phyloP scores from a whole-genome alignment of 2,888 invertebrate species.

The Kryphioiulus occultus region DNA sequence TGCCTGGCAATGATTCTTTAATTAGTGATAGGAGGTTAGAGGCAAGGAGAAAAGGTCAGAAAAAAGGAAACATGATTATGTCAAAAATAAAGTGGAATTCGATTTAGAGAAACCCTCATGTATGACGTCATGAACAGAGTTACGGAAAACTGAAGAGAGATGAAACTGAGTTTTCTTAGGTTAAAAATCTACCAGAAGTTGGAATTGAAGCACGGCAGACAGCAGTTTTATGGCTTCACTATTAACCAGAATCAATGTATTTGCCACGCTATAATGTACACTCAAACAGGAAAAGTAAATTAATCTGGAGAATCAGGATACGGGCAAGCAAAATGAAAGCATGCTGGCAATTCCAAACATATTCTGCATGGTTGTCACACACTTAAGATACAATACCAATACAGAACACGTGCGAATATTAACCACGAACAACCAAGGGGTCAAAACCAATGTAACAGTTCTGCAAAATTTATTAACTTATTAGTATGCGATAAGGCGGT shows the following conservation, averaged over 20 bases:
- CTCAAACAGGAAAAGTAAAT: neutral
- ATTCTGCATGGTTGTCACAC: neutral
- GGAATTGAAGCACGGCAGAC: slow-evolving; percentile 15
- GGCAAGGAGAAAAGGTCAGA: neutral
- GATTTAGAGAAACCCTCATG: neutral
- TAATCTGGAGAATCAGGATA: neutral
- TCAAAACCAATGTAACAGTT: neutral
- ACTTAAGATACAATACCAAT: neutral
- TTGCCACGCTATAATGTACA: neutral
- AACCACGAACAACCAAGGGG: neutral
- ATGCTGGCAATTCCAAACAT: slow-evolving; percentile 20
- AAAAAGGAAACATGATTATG: neutral
- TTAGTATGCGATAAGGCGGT: neutral
- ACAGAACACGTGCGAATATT: neutral
- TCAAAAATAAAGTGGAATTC: neutral
- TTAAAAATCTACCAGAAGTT: neutral
- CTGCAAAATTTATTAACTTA: neutral
- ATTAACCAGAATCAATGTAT: neutral
- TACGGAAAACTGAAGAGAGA: neutral
- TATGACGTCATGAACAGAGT: neutral
- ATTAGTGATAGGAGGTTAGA: neutral
- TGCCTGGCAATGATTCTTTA: neutral
- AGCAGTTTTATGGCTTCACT: neutral
- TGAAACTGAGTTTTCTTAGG: neutral
- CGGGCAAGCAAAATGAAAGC: neutral